phyloP scores from a whole-genome alignment of 2,797 vertebrate genomes.

The Sebastes variabilis region DNA sequence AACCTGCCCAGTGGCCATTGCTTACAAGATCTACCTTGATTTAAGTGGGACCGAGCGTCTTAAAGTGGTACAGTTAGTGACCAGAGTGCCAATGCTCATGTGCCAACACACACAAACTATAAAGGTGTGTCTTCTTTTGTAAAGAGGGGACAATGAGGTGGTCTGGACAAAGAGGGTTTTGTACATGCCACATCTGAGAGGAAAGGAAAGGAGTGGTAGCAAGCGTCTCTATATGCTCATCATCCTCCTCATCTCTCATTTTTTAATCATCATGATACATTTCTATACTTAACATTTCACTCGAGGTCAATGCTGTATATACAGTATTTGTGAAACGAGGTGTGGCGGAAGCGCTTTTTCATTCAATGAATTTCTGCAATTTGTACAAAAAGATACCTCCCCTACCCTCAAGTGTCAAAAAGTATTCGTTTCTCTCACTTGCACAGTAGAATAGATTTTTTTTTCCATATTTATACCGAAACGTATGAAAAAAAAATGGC shows the following conservation, averaged over 20 bases:
- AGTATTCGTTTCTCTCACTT: slow-evolving; percentile 78
- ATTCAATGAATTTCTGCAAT: slow-evolving; percentile 69
- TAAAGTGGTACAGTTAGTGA: slow-evolving; percentile 30
- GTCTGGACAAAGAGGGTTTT: slow-evolving; percentile 40
- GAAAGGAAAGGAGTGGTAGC: slow-evolving; percentile 62
- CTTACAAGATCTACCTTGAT: slow-evolving; percentile 58
- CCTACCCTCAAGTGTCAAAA: slow-evolving; percentile 66
- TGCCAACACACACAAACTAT: slow-evolving; percentile 53
- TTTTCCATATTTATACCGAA: slow-evolving; percentile 83
- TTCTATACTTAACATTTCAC: slow-evolving; percentile 50
- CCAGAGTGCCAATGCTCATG: slow-evolving; percentile 57
- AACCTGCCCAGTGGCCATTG: slow-evolving; percentile 40
- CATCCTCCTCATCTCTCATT: slow-evolving; percentile 38
- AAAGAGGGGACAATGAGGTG: slow-evolving; percentile 21
- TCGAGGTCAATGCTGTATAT: slow-evolving; percentile 42
- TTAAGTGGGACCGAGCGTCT: slow-evolving; percentile 43
- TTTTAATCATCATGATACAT: slow-evolving; percentile 30
- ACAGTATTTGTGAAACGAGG: slow-evolving; percentile 58
- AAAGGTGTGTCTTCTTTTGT: slow-evolving; percentile 42
- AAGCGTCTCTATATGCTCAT: slow-evolving; percentile 51
- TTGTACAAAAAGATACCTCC: slow-evolving; percentile 77
- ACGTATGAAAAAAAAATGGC: slow-evolving; percentile 58
- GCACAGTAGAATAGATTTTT: slow-evolving; percentile 82
- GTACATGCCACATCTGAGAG: slow-evolving; percentile 18
- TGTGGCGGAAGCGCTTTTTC: slow-evolving; percentile 60